Conservation (phyloP, 2,113 vertebrate species). For the Struthio camelus region DNA sequence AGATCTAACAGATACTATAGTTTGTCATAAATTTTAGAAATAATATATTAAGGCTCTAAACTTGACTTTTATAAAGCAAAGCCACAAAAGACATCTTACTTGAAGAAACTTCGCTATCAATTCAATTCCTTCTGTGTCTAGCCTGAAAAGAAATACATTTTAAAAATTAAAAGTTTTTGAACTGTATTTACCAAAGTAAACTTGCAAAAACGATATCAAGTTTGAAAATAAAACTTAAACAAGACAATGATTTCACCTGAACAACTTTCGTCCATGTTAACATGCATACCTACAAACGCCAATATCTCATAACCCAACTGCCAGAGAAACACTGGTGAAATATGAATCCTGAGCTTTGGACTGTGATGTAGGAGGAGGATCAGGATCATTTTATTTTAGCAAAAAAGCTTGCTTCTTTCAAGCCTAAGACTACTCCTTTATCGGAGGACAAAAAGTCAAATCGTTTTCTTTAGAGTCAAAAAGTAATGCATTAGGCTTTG, state of each 20-base stretch:
- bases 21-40: background rate
- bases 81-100: slow-evolving; percentile 78
- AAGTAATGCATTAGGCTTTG: background rate
- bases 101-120: slow-evolving; percentile 94
- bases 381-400: background rate
- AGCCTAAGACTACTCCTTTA: background rate
- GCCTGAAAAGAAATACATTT: slow-evolving; percentile 78
- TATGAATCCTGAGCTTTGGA: background rate
- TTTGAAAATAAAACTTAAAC: background rate
- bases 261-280: background rate
- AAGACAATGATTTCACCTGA: background rate
- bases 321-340: background rate
- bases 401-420: background rate
- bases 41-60: background rate
- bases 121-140: slow-evolving; percentile 96
- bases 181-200: background rate
- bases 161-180: background rate
- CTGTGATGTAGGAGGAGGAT: background rate
- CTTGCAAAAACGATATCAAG: background rate
- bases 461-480: background rate
- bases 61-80: background rate
- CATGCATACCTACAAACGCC: background rate
- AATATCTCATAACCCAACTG: background rate
- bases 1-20: background rate
- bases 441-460: background rate